Evolutionary conservation across 1,140 invertebrate genomes (phyloP), one percentile per base, ranked within the genome.

Genomic region (Papilio aristodemus): DNA sequence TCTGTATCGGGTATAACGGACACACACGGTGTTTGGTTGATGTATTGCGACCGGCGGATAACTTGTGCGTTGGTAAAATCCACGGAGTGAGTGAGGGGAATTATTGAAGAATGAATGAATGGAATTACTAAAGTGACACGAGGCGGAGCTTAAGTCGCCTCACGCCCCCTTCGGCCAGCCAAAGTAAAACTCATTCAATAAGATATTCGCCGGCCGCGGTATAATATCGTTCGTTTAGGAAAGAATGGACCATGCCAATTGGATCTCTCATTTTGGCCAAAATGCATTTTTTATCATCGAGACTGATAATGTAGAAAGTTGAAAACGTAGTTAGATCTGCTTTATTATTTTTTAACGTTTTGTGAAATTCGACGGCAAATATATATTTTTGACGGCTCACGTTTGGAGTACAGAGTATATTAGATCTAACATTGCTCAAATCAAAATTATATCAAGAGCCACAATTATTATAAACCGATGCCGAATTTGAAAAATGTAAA

Each of bases 261-360:
- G 79, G 86, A 84, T 86, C 78, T 87, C 87, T 89, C 85, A 79
- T 88, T 88, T 90, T 84, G 89, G 89, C 89, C 87, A 91, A 91
- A 89, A 87, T 76, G 82, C 86, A 87, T 89, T 89, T 87, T n/a
- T 84, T 79, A 89, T 81, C 79, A 89, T 88, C 84, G 89, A 91
- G 89, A 91, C 89, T 91, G 89, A 91, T 91, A 87, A 85, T 83
- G 79, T 89, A 89, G 83, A 87, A 86, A 81, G 85, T 85, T 87
- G 81, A 87, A 81, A 85, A 83, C 81, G 86, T 87, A 88, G 83
- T 83, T 84, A 90, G 85, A 87, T 86, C 85, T 88, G 87, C 84
- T 89, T 88, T 86, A 89, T 86, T 91, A 86, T 89, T 89, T 91
- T 91, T 80, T 85, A 86, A 81, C 73, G 77, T 80, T 84, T 90